Percentiles rank a stretch among this genome's conserved stretches.
phyloP scores from a whole-genome alignment of 2,113 vertebrate species.

The Cynocephalus volans region DNA sequence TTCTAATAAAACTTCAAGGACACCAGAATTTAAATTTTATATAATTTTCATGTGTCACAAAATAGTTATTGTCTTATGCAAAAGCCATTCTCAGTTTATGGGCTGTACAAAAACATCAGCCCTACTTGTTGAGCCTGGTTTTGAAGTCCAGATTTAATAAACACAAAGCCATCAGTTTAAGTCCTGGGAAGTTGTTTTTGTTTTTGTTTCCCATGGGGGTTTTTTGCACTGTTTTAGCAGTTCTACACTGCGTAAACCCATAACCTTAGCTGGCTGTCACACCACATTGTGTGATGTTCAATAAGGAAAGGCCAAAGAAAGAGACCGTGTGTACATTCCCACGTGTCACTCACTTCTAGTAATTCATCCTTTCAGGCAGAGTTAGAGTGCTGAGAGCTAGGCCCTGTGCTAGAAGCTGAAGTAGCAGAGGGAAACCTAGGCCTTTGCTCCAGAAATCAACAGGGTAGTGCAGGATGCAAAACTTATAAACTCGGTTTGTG shows the following conservation, averaged over 20 bases:
- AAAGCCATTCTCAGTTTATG: neutral
- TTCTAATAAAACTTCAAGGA: neutral
- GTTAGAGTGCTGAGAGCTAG: neutral
- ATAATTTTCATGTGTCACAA: neutral
- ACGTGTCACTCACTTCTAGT: neutral
- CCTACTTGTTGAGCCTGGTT: neutral
- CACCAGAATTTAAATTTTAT: neutral
- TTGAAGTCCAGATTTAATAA: neutral
- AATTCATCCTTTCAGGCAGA: neutral
- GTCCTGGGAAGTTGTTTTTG: neutral
- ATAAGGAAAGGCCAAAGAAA: neutral
- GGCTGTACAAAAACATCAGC: neutral
- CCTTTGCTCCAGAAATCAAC: neutral
- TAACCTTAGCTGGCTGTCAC: neutral
- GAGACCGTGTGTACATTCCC: neutral
- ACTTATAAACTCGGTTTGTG: neutral
- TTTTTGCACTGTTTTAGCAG: neutral
- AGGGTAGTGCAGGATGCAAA: neutral
- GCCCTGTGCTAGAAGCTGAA: rapidly evolving
- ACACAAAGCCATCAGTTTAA: neutral
- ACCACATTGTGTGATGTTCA: neutral
- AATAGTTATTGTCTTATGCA: neutral
- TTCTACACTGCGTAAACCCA: neutral
- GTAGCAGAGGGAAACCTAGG: neutral
- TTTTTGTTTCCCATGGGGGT: neutral